phyloP scores from a whole-genome alignment of 2,797 vertebrate species.

The Ctenosaura bakeri region DNA sequence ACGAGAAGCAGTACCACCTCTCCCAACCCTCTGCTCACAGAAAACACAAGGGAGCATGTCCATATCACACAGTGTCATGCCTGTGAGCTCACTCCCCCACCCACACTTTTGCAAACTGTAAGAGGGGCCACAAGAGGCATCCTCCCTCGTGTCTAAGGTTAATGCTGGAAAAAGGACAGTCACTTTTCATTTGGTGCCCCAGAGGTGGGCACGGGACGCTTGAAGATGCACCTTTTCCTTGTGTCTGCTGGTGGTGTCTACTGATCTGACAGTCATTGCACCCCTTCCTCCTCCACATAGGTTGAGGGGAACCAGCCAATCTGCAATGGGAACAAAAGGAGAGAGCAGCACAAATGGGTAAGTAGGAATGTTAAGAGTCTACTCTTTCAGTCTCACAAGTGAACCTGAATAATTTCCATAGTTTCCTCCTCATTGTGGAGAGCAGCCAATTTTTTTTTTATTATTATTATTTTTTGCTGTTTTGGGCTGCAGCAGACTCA shows the following conservation, averaged over 20 bases:
- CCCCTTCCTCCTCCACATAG: slow-evolving; percentile 95
- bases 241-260: slow-evolving; percentile 19
- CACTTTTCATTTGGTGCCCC: neutral
- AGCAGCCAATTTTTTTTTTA: no score
- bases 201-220: slow-evolving; percentile 59
- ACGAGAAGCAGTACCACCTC: neutral
- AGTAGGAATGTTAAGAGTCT: neutral
- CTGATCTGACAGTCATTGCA: slow-evolving; percentile 80
- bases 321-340: slow-evolving; percentile 75
- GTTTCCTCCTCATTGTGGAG: neutral
- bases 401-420: no score
- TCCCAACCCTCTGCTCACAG: neutral
- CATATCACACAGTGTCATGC: neutral
- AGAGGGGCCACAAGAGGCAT: neutral
- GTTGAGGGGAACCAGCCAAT: slow-evolving; percentile 99
- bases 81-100: neutral
- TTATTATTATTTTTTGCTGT: no score
- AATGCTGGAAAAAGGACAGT: slow-evolving; percentile 48
- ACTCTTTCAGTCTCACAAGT: no score
- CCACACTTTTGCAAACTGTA: neutral
- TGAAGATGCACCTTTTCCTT: slow-evolving; percentile 49
- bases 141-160: neutral
- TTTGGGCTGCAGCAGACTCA: no score
- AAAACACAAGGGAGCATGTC: neutral
- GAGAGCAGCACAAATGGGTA: neutral